Base-by-base conservation (phyloP, 2,888 invertebrate species). In the Dromius quadrimaculatus region DNA sequence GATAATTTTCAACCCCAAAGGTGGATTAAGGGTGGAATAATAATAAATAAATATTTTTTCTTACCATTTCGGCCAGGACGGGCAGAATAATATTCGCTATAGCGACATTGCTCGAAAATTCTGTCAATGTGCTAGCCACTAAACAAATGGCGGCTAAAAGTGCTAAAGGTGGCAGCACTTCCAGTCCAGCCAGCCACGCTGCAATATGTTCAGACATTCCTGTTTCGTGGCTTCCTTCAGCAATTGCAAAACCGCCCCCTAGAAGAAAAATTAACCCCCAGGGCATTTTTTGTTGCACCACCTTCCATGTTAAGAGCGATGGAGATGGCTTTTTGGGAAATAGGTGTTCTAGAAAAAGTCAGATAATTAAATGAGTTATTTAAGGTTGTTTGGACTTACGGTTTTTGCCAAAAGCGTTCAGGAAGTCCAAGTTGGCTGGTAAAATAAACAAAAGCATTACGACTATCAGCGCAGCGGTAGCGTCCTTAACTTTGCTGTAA, bases 221-320 rank as follows among this genome's bases (percentile, higher is more conserved):
- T 0, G 94, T 93, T 5, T 84, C 88, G 76, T 91, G 89, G 76
- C 93, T 92, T 72, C 93, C 96, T 73, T 92, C 92, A 0, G 97
- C 95, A 71, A 97, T 85, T 0, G 96, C 95, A 81, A 96, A 96
- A 0, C 96, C 96, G 23, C 96, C 96, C 47, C 95, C 94, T 62
- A 96, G 86, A 59, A 96, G 86, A 77, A 96, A 89, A 20, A 96
- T 87, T 2, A 96, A 87, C 47, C 95, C 94, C 97, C 97, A 97
- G 2, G 95, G 94, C 75, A 95, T 89, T 79, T 93, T 93, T 64
- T 91, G 87, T 78, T 95, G 92, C 19, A 95, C 87, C 45, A 90
- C 90, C 73, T 90, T 90, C 96, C 96, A 97, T 9, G 91, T 91
- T 54, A 95, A 87, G 19, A 95, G 84, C 0, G 92, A 88, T 0